phyloP scores from a whole-genome alignment of 2,113 vertebrate species.

The Plectropomus leopardus region DNA sequence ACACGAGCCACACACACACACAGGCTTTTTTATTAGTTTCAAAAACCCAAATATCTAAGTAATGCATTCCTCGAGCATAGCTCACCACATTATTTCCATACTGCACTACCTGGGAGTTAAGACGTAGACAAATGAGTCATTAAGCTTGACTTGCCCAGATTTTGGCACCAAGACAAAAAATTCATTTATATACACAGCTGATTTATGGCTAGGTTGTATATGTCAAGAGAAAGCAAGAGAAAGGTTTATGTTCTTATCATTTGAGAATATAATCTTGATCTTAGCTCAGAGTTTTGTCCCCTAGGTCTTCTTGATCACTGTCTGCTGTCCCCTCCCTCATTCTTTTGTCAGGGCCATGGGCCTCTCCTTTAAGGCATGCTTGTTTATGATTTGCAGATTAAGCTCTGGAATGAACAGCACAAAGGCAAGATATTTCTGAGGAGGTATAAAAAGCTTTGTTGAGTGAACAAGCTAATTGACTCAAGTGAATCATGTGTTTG shows the following conservation, averaged over 20 bases:
- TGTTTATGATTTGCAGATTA: slow-evolving; percentile 69
- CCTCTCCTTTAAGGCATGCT: slow-evolving; percentile 40
- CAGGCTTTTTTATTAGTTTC: slow-evolving; percentile 21
- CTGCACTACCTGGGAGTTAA: slow-evolving; percentile 13
- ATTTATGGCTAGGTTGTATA: slow-evolving; percentile 12
- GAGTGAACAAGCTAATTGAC: slow-evolving; percentile 67
- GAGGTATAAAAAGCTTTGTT: slow-evolving; percentile 56
- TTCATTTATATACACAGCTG: slow-evolving; percentile 41
- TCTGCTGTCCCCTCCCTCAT: slow-evolving; percentile 13
- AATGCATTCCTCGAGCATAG: slow-evolving; percentile 21
- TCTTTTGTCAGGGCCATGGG: slow-evolving; percentile 14
- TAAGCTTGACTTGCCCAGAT: slow-evolving; percentile 37
- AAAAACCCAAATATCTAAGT: slow-evolving; percentile 15
- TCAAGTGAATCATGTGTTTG: slow-evolving; percentile 74
- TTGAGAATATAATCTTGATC: not conserved
- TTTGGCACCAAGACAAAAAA: slow-evolving; percentile 14
- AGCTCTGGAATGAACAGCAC: slow-evolving; percentile 57
- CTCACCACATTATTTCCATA: slow-evolving; percentile 41
- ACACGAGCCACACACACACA: not conserved
- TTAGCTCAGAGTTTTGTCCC: slow-evolving; percentile 10
- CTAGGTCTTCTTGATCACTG: slow-evolving; percentile 32
- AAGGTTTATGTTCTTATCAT: slow-evolving; percentile 8
- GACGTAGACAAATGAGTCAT: slow-evolving; percentile 41
- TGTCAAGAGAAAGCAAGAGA: slow-evolving; percentile 8
- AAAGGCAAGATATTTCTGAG: slow-evolving; percentile 51